These are phyloP conservation scores for Meandrusa payeni DNA, from an alignment of 2,888 invertebrate species.

Conservation along the genomic window DNA sequence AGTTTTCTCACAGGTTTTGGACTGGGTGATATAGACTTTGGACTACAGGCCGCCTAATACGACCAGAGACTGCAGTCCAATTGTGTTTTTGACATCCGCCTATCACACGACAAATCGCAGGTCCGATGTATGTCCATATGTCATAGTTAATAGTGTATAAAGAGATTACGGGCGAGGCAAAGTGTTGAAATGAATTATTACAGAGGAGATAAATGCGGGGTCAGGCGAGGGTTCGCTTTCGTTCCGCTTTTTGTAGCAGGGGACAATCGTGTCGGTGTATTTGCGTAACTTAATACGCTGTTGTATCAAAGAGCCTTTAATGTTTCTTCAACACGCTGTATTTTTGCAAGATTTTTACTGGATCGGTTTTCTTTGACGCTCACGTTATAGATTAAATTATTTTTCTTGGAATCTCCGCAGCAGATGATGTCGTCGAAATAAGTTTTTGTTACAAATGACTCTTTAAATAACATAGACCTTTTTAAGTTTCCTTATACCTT, in stretches of 20 bases:
- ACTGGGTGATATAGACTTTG: no score
- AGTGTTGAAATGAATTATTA: conserved; percentile 55
- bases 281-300: conserved; percentile 16
- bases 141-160: conserved; percentile 34
- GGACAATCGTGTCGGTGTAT: conserved; percentile 8
- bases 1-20: no score
- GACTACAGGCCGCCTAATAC: no score
- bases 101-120: no score
- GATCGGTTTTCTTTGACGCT: conserved; percentile 1
- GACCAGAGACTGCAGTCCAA: no score
- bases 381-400: conserved; percentile 1
- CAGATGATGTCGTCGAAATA: background rate
- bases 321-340: conserved; percentile 14
- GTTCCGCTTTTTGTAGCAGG: conserved; percentile 1
- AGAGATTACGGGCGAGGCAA: conserved; percentile 45
- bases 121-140: no score
- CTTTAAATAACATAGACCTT: no score
- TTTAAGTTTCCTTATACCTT: no score
- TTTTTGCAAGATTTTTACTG: conserved; percentile 14
- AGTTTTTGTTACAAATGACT: no score
- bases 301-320: conserved; percentile 16
- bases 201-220: conserved; percentile 33
- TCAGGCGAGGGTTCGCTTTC: background rate
- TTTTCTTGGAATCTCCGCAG: background rate
- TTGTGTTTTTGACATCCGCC: no score